These are phyloP conservation scores for Ips nitidus DNA, from an alignment of 1,140 invertebrate genomes.

Conservation along the genomic window DNA sequence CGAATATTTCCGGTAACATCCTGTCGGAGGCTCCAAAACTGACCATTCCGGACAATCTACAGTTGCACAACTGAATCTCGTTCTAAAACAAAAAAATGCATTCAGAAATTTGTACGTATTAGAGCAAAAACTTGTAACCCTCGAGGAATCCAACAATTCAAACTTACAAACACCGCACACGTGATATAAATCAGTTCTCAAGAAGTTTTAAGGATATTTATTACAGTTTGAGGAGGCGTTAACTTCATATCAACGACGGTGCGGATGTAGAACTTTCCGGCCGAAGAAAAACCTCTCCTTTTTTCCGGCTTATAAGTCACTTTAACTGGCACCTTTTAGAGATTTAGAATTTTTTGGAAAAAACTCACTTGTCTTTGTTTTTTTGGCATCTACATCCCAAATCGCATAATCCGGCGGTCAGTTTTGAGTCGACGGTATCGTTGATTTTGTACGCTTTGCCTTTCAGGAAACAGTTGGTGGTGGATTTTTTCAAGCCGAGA, in stretches of 20 bases:
- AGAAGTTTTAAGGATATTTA: conserved; percentile 24
- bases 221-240: conserved; percentile 21
- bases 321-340: too few species aligned
- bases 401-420: conserved; percentile 29
- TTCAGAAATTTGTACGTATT: conserved; percentile 8
- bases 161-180: background rate
- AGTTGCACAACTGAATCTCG: conserved; percentile 34
- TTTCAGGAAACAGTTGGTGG: conserved; percentile 25
- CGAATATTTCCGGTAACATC: conserved; percentile 38
- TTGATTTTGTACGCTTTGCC: conserved; percentile 30
- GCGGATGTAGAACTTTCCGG: too few species aligned
- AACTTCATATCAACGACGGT: conserved; percentile 11
- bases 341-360: background rate
- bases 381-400: conserved; percentile 34
- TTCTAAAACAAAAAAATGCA: conserved; percentile 14
- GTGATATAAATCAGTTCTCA: conserved; percentile 24
- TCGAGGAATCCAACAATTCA: background rate
- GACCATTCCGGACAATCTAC: conserved; percentile 39
- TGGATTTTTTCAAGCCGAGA: conserved; percentile 28
- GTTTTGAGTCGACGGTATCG: conserved; percentile 30
- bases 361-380: conserved; percentile 27
- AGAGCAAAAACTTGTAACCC: conserved; percentile 20
- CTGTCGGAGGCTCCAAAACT: conserved; percentile 18
- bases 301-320: background rate
- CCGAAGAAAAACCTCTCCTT: background rate